Evolutionary conservation across 2,888 invertebrate genomes (phyloP), one percentile per base, ranked within the genome.

Genomic region (Trichopoda pennipes): DNA sequence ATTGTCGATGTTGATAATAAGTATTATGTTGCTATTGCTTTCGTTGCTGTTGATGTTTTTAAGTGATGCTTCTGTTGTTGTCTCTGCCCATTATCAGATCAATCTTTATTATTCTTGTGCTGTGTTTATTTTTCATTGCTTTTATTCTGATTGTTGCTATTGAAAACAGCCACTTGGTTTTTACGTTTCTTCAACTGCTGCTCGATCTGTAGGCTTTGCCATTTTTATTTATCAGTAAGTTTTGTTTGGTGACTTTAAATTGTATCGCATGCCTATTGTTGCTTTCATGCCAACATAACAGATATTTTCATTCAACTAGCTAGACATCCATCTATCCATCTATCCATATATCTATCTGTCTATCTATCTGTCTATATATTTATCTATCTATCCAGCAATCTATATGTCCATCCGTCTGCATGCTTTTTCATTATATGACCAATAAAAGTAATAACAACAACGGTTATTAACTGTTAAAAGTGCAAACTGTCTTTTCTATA

Each of bases 391-490:
- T 38, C 38, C 47, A 19, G 9, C 9, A 17, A 49, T 49, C 1
- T 42, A 19, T n/a, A 17, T 47, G 56, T 60, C 6, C 28, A n/a
- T 23, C 7, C 6, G 12, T 7, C 7, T 53, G 23, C 7, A 23
- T 60, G 9, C 23, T 10, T 28, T n/a, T 35, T 35, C 70, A 63
- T 74, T 78, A 49, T 64, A 32, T 70, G 60, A n/a, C 32, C 72
- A 76, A 55, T 68, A 72, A 55, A 42, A 61, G 61, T 56, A 72
- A 47, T 42, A 55, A 35, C 61, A 68, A 61, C 70, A 79, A 82
- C 82, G 66, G 82, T 82, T 82, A 82, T 82, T 82, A 82, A 82
- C 82, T 82, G 82, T 79, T 82, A 79, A 69, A 66, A 75, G 82
- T 82, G 82, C 79, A 82, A 79, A 82, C 70, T 76, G 75, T 72